Evolutionary conservation across 1,140 invertebrate genomes (phyloP), one percentile per base, ranked within the genome.

Genomic region (Meloidogyne floridensis): DNA sequence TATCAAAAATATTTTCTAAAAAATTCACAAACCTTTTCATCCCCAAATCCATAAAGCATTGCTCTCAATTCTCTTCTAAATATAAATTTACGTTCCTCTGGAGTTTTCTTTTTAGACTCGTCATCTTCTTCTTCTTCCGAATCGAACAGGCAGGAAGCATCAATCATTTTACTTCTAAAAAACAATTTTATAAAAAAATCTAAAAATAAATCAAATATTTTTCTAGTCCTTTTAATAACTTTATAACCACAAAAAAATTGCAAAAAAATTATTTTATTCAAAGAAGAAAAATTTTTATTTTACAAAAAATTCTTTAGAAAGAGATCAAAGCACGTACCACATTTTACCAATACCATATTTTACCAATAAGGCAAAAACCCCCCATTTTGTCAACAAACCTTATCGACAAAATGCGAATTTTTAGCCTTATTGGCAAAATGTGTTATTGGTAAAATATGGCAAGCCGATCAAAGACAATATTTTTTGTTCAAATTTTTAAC

Each of bases 1-100:
- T 10, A 42, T 75, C 32, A n/a, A 10, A 42, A 81, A 80, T 20
- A 11, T 9, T 80, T 18, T 13, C 2, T 15, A n/a, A 20, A 71
- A 42, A 15, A 18, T 11, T 0, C 3, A 42, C 51, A 18, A 18
- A 87, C 84, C 82, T 90, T 88, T 20, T 99, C 96, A 92, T 99
- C 97, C n/a, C 97, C 97, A 93, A 99, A 99, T 0, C 97, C 97
- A 91, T 97, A 99, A 95, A 99, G 98, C 97, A 99, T 99, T 88
- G 96, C 97, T 59, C 96, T 92, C 70, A 99, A 80, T 72, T 90
- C 87, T 69, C 76, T 74, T 20, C 84, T n/a, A 69, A 85, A 86
- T 4, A 86, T 43, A 43, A 42, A 84, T 54, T 85, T 85, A 56
- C 84, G 74, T n/a, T 85, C 84, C 51, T 85, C 84, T 32, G 84